Evolutionary conservation across 2,113 vertebrate genomes (phyloP).

Genomic region (Carollia perspicillata): DNA sequence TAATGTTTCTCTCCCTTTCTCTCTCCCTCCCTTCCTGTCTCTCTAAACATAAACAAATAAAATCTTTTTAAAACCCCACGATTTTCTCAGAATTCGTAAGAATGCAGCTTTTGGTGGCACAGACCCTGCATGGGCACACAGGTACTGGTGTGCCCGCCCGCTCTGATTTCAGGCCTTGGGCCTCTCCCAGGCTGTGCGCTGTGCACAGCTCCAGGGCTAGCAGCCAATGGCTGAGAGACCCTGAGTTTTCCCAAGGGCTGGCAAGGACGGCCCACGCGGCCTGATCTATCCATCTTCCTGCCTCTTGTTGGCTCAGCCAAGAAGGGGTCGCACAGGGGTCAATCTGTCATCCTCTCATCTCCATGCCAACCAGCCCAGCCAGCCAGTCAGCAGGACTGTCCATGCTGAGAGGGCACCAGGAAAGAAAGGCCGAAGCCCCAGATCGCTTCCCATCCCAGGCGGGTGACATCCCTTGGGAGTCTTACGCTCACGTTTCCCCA

Average conservation of each 20-base stretch:
- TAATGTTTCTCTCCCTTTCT: too few relatives aligned
- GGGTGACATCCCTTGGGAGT: rapidly evolving
- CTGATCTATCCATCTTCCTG: slow-evolving; percentile 66
- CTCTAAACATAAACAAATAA: too few relatives aligned
- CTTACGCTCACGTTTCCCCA: rapidly evolving
- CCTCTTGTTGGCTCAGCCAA: slow-evolving; percentile 61
- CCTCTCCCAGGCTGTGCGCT: neutral
- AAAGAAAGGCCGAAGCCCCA: neutral
- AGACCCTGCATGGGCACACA: neutral
- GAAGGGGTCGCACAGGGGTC: slow-evolving; percentile 68
- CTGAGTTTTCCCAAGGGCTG: slow-evolving; percentile 58
- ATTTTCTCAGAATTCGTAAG: neutral
- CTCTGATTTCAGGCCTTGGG: neutral
- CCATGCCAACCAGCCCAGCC: slow-evolving; percentile 67
- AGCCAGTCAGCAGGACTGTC: neutral
- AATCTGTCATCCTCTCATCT: slow-evolving; percentile 70
- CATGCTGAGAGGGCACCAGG: neutral
- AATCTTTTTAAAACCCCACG: neutral
- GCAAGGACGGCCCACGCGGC: neutral
- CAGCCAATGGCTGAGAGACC: slow-evolving; percentile 8
- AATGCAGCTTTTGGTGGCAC: neutral
- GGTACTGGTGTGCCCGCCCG: neutral
- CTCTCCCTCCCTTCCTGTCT: too few relatives aligned
- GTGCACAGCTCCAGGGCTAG: neutral
- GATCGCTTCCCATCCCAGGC: neutral